A percentile compares a stretch with the other conserved stretches of the same genome.
These are phyloP conservation scores for Mesoligia furuncula DNA, from an alignment of 2,888 invertebrate genomes.

Conservation along the genomic window DNA sequence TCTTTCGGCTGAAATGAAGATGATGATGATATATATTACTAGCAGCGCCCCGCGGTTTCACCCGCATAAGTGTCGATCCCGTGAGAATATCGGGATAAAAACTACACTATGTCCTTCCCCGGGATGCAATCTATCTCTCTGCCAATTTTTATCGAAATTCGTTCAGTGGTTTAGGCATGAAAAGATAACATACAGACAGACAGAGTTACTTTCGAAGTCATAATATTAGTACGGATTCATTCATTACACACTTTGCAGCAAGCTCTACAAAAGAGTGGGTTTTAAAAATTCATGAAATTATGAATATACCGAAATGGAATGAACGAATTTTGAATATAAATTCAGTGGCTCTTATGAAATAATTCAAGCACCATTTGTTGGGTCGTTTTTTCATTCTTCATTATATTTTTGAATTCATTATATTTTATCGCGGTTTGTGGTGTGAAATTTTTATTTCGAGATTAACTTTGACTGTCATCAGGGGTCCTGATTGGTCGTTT, in stretches of 20 bases:
- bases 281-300: conserved; percentile 62
- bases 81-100: no score
- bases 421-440: not conserved
- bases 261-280: conserved; percentile 34
- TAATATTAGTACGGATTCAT: conserved; percentile 21
- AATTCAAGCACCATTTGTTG: conserved; percentile 42
- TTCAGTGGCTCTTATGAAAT: conserved; percentile 45
- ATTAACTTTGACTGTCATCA: not conserved
- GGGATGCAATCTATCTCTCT: no score
- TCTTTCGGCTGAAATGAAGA: no score
- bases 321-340: conserved; percentile 60
- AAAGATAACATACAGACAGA: no score
- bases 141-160: no score
- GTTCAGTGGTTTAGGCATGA: no score
- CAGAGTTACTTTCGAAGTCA: no score
- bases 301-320: conserved; percentile 57
- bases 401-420: conserved; percentile 31
- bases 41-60: no score
- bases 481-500: not conserved
- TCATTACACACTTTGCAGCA: conserved; percentile 53
- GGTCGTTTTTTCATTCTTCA: conserved; percentile 19
- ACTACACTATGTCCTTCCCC: no score
- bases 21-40: no score
- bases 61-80: no score
- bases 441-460: not conserved